These are phyloP conservation scores for Lophotriccus pileatus DNA, from an alignment of 2,797 vertebrate genomes.

Conservation along the genomic window DNA sequence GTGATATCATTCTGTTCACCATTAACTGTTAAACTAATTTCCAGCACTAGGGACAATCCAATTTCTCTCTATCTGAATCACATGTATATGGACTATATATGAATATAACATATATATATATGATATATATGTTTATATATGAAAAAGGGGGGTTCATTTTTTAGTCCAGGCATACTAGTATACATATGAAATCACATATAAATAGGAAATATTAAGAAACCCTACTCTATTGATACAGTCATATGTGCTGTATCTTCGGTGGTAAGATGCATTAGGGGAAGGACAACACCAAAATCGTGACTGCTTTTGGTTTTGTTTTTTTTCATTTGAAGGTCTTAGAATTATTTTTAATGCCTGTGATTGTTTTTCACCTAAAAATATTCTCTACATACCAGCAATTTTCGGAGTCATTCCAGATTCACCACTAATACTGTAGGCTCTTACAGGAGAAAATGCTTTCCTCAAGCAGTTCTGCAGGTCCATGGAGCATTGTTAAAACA, in stretches of 20 bases:
- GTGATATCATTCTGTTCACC: background rate
- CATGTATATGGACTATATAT: rapidly evolving
- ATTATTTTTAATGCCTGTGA: background rate
- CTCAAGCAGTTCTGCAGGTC: background rate
- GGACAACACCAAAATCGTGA: background rate
- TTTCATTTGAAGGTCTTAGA: background rate
- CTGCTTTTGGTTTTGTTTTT: background rate
- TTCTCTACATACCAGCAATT: background rate
- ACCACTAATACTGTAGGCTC: background rate
- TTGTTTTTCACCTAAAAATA: background rate
- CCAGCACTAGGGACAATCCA: background rate
- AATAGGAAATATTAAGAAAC: background rate
- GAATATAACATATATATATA: too few species aligned
- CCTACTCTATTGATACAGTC: background rate
- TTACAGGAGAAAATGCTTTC: conserved; percentile 9
- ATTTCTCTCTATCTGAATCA: background rate
- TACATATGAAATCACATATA: background rate
- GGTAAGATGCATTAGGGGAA: background rate
- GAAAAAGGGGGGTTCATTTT: rapidly evolving
- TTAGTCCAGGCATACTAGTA: background rate
- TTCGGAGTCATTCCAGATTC: background rate
- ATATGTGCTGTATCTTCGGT: background rate
- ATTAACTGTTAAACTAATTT: background rate
- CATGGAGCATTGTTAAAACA: conserved; percentile 52
- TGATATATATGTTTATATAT: background rate